A percentile compares a stretch with the other conserved stretches of the same genome.
These are phyloP conservation scores for Trichacis sp. DNA, from an alignment of 2,888 invertebrate species.

Conservation along the genomic window DNA sequence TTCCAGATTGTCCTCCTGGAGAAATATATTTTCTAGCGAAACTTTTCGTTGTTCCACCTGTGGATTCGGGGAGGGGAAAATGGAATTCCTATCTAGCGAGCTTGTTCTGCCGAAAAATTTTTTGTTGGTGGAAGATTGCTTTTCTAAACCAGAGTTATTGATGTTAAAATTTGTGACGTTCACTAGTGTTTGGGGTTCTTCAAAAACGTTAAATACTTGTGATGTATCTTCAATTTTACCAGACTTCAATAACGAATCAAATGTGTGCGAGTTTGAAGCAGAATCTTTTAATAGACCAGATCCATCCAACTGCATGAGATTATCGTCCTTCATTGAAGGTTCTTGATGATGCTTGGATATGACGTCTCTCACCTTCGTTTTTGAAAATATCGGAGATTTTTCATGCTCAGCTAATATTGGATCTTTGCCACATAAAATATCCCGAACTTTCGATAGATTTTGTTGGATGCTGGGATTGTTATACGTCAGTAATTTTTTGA, in stretches of 20 bases:
- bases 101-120: conserved; percentile 53
- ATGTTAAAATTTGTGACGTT: conserved; percentile 53
- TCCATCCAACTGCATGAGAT: conserved; percentile 39
- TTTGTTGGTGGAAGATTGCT: conserved; percentile 47
- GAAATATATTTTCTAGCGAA: conserved; percentile 49
- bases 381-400: conserved; percentile 15
- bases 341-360: conserved; percentile 26
- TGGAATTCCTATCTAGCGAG: conserved; percentile 54
- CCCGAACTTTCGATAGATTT: conserved; percentile 52
- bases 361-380: neutral
- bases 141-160: conserved; percentile 46
- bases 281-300: conserved; percentile 29
- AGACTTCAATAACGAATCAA: conserved; percentile 1
- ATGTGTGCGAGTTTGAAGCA: conserved; percentile 19
- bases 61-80: conserved; percentile 33
- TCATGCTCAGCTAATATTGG: conserved; percentile 38
- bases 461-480: conserved; percentile 55
- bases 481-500: conserved; percentile 53
- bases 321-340: conserved; percentile 25
- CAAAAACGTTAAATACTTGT: conserved; percentile 55
- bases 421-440: conserved; percentile 49
- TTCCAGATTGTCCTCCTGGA: conserved; percentile 29
- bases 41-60: conserved; percentile 39
- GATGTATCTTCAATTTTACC: conserved; percentile 42
- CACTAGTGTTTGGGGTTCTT: conserved; percentile 44